These are phyloP conservation scores for Limenitis camilla DNA, from an alignment of 2,888 invertebrate species.

Conservation along the genomic window DNA sequence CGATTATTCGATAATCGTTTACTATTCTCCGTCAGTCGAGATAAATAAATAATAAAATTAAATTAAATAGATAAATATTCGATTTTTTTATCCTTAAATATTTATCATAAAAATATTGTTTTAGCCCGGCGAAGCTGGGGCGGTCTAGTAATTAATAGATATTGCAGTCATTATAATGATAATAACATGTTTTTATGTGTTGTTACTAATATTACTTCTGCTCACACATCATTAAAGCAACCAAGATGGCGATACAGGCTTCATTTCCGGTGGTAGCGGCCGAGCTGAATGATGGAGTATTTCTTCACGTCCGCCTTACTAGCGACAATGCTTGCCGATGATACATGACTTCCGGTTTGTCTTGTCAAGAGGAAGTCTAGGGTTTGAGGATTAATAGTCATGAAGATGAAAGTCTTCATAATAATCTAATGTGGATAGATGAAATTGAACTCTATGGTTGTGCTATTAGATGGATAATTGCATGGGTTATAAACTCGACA, in stretches of 20 bases:
- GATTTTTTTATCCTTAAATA: too few relatives aligned
- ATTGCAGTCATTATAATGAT: constrained; percentile 2
- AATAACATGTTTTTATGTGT: constrained; percentile 6
- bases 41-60: too few relatives aligned
- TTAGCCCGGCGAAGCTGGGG: too few relatives aligned
- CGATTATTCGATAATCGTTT: too few relatives aligned
- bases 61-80: too few relatives aligned
- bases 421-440: constrained; percentile 1
- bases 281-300: constrained; percentile 35
- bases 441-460: background rate
- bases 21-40: too few relatives aligned
- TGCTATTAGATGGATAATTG: too few relatives aligned
- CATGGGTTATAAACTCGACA: too few relatives aligned
- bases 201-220: background rate
- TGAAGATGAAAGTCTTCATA: constrained; percentile 12
- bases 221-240: constrained; percentile 23
- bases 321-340: constrained; percentile 32
- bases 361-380: constrained; percentile 25
- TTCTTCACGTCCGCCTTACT: constrained; percentile 32
- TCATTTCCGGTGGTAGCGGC: constrained; percentile 35
- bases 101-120: too few relatives aligned
- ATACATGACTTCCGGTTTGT: constrained; percentile 34
- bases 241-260: constrained; percentile 31
- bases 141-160: background rate
- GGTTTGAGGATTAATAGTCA: constrained; percentile 26